Evolutionary conservation across 2,797 vertebrate species (phyloP).

Genomic region (Poecilia picta): DNA sequence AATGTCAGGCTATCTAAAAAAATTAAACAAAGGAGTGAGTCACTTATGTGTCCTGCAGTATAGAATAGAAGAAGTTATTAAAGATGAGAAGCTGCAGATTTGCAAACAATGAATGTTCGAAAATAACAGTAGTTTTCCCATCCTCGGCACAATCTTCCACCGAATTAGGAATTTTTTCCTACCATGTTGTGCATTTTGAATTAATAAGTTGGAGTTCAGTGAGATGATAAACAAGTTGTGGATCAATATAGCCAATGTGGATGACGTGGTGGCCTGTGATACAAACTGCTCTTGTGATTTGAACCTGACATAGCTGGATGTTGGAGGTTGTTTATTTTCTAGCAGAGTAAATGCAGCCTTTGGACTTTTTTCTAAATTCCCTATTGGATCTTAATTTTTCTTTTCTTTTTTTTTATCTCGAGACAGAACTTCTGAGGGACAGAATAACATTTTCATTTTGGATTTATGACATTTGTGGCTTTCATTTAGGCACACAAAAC

Average conservation of each 20-base stretch:
- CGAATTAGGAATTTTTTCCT: not conserved
- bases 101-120: not conserved
- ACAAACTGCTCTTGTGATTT: not conserved
- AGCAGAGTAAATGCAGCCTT: not conserved
- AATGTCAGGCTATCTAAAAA: conserved; percentile 62
- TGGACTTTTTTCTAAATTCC: not conserved
- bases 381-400: not conserved
- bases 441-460: not conserved
- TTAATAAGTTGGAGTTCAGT: not conserved
- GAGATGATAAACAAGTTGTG: conserved; percentile 18
- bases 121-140: not conserved
- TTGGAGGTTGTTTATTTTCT: not conserved
- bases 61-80: conserved; percentile 31
- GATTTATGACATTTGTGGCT: not conserved
- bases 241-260: conserved; percentile 13
- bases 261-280: not conserved
- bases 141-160: not conserved
- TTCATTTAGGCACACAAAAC: not conserved
- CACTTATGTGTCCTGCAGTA: conserved; percentile 37
- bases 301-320: not conserved
- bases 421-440: not conserved
- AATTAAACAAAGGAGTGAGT: conserved; percentile 55
- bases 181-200: not conserved
- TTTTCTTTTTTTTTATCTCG: not conserved
- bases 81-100: not conserved